Percentiles rank a stretch among this genome's conserved stretches.
These are phyloP conservation scores for Willowsia nigromaculata DNA, from an alignment of 2,888 invertebrate genomes.

Conservation along the genomic window DNA sequence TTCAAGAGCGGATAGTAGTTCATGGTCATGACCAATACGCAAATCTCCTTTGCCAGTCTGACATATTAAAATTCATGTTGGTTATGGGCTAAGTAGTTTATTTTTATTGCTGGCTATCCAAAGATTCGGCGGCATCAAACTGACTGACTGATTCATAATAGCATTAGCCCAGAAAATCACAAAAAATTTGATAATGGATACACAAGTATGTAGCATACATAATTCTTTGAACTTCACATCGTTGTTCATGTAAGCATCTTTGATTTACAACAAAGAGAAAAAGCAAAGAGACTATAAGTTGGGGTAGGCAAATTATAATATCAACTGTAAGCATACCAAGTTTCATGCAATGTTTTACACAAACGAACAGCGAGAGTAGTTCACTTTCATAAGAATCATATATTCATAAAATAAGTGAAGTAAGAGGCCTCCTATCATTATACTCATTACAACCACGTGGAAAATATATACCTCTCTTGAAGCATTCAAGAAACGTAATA, in stretches of 20 bases:
- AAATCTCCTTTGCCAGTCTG: neutral
- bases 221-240: too few species aligned
- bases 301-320: conserved; percentile 36
- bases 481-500: conserved; percentile 8
- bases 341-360: too few species aligned
- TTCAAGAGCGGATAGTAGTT: neutral
- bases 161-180: conserved; percentile 11
- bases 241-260: neutral
- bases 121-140: neutral
- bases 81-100: neutral
- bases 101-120: neutral
- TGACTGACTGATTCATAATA: conserved; percentile 1
- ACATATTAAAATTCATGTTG: neutral
- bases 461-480: neutral
- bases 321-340: neutral
- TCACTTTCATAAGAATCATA: neutral
- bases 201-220: too few species aligned
- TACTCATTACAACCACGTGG: conserved; percentile 53
- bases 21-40: neutral
- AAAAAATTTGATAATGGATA: neutral
- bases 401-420: neutral
- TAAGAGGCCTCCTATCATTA: conserved; percentile 21
- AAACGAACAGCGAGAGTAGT: neutral
- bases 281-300: conserved; percentile 39
- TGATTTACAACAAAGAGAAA: conserved; percentile 15